phyloP scores from a whole-genome alignment of 2,888 invertebrate genomes.

The Dryadula phaetusa region DNA sequence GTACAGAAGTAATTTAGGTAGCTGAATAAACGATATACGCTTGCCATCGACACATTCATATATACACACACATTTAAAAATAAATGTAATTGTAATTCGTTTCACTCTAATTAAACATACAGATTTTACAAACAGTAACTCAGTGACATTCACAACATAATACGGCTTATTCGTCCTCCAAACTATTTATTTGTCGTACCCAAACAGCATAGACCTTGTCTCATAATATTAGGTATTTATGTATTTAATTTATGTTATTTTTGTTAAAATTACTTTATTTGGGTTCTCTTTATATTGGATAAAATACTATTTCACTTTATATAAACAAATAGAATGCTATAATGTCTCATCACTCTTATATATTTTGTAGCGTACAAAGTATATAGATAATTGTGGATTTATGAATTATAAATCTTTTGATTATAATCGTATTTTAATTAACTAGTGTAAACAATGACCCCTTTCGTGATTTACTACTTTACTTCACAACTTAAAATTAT shows the following conservation, averaged over 20 bases:
- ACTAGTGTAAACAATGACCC: no score
- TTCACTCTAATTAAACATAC: not conserved
- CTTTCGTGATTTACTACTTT: no score
- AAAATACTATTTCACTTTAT: not conserved
- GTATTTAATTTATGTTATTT: conserved; percentile 29
- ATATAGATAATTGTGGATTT: no score
- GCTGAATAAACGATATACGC: no score
- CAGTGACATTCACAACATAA: conserved; percentile 28
- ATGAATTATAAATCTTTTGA: no score
- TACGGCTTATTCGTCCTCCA: conserved; percentile 49
- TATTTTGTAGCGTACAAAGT: not conserved
- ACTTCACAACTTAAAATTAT: no score
- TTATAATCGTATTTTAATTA: no score
- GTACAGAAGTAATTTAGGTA: no score
- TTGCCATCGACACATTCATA: no score
- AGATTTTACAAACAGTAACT: conserved; percentile 18
- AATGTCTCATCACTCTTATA: no score
- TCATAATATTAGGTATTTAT: conserved; percentile 20
- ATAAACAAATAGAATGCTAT: not conserved
- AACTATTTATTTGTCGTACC: conserved; percentile 45
- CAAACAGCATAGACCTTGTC: conserved; percentile 27
- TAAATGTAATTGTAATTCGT: not conserved
- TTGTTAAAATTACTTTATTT: not conserved
- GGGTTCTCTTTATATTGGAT: not conserved
- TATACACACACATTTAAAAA: no score